Base-by-base conservation (phyloP, 30 jellyfish, hydroid and myxozoan genomes). In the Aurelia sp. region DNA sequence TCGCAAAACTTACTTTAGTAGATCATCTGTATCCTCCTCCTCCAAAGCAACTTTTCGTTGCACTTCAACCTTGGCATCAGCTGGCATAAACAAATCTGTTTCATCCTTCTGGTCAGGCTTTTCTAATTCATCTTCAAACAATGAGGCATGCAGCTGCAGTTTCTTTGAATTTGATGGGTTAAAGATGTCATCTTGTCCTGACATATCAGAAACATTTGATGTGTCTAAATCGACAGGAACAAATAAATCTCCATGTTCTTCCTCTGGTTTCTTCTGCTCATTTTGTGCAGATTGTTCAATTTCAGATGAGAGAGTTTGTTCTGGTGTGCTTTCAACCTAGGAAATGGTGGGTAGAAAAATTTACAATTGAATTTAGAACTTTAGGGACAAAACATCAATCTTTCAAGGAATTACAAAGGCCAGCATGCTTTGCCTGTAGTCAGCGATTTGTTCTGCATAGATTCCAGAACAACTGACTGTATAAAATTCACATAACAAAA, bases 101-200 rank as follows among this genome's bases (percentile, higher is more conserved):
- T 81, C 91, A 44, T 80, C 90, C 67, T 65, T 63, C 15, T 40
- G 62, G 21, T 31, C 76, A 1, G 78, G 21, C 18, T n/a, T 60
- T 40, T 50, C 84, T 21, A 66, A 27, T 38, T 81, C 91, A 41
- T 81, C 91, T 67, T 81, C 91, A 81, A 81, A 81, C 65, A 81
- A 63, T 30, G 91, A 81, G 17, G 91, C 91, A 51, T 81, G 91
- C 58, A 81, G 78, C 77, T 81, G 84, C 41, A 81, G 72, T 20
- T 81, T 81, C 33, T 38, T 53, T 6, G 91, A 66, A 22, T 81
- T 81, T 41, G 91, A 35, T 11, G 84, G 84, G 24, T 64, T 57
- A 67, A 81, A 81, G n/a, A 72, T 62, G 38, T 81, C 91, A 19
- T 67, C 91, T 3, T 68, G 83, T 27, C 63, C 82, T 11, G 91